Percentiles rank a stretch among this genome's conserved stretches.
Conservation (phyloP, 1,140 invertebrate genomes). For the Dermatophagoides farinae region DNA sequence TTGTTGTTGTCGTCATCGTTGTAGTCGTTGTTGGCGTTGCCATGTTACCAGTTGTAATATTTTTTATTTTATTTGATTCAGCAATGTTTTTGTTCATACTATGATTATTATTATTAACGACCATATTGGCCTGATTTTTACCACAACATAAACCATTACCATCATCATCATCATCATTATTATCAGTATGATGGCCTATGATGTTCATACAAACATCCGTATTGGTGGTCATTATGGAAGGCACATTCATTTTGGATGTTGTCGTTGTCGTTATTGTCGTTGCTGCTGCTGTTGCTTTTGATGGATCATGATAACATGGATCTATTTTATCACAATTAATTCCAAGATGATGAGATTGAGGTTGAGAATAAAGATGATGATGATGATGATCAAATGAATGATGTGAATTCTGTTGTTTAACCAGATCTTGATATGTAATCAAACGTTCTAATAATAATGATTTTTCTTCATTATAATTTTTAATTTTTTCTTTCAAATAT, state of each 20-base stretch:
- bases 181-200: slow-evolving; percentile 20
- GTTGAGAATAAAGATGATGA: too few species aligned
- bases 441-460: slow-evolving; percentile 33
- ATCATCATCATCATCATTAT: not conserved
- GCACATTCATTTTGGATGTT: too few species aligned
- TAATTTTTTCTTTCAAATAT: slow-evolving; percentile 55
- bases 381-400: too few species aligned
- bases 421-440: slow-evolving; percentile 30
- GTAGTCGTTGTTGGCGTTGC: slow-evolving; percentile 24
- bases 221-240: too few species aligned
- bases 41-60: slow-evolving; percentile 14
- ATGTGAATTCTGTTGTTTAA: slow-evolving; percentile 28
- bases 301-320: too few species aligned
- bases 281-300: too few species aligned
- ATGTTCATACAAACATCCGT: slow-evolving; percentile 19
- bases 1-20: slow-evolving; percentile 22
- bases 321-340: too few species aligned
- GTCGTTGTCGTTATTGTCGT: too few species aligned
- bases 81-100: too few species aligned
- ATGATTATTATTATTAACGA: too few species aligned
- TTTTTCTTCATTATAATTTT: slow-evolving; percentile 55
- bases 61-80: slow-evolving; percentile 20
- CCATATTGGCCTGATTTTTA: not conserved
- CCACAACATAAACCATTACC: not conserved
- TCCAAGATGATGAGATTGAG: too few species aligned